Evolutionary conservation across 2,888 invertebrate species (phyloP).

Genomic region (Rhagium mordax): DNA sequence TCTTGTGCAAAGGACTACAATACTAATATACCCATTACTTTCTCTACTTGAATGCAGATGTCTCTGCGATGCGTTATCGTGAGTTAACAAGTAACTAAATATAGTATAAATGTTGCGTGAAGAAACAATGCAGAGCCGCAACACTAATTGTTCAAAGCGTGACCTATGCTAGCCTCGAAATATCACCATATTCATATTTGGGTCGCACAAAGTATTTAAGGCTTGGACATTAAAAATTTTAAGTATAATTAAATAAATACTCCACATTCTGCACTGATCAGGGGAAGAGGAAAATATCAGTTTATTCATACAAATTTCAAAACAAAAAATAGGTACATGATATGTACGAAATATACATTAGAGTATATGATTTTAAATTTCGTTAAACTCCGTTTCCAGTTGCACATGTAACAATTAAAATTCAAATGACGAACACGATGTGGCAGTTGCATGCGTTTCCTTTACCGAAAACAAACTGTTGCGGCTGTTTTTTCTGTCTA

Average conservation of each 20-base stretch:
- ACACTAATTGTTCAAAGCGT: too few species aligned
- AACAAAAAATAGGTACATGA: neutral
- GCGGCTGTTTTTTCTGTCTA: slow-evolving; percentile 3
- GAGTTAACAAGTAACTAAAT: neutral
- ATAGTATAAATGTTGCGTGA: too few species aligned
- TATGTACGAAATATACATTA: neutral
- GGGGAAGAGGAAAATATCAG: neutral
- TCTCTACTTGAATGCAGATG: neutral
- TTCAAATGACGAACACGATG: slow-evolving; percentile 36
- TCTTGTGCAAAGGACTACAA: neutral
- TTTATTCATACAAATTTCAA: neutral
- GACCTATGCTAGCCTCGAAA: too few species aligned
- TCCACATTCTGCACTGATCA: neutral
- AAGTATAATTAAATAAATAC: too few species aligned
- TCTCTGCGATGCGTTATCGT: neutral
- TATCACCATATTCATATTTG: too few species aligned
- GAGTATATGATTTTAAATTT: neutral
- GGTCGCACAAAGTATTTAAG: too few species aligned
- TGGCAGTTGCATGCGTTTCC: slow-evolving; percentile 25
- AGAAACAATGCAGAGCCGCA: too few species aligned
- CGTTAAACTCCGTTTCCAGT: neutral
- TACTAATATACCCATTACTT: neutral
- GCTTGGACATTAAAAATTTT: too few species aligned
- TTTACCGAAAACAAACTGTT: neutral
- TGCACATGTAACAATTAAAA: neutral